These are phyloP conservation scores for Andrena hattorfiana DNA, from an alignment of 2,888 invertebrate species.

Conservation along the genomic window DNA sequence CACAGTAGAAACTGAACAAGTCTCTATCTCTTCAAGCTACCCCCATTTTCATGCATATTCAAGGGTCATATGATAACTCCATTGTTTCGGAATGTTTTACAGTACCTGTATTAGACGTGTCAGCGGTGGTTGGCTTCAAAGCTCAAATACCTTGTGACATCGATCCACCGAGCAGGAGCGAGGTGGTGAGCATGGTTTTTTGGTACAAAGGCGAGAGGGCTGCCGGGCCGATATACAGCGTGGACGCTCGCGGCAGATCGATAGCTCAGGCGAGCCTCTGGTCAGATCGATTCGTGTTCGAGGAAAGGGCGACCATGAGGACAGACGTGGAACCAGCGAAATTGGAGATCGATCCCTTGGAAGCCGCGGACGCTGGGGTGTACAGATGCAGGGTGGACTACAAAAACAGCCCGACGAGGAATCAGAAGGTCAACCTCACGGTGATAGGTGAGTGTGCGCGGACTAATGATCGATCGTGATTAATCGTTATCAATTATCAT, in stretches of 20 bases:
- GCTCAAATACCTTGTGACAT: slow-evolving; percentile 95
- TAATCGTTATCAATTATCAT: slow-evolving; percentile 10
- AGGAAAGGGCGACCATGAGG: slow-evolving; percentile 84
- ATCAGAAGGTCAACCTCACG: slow-evolving; percentile 86
- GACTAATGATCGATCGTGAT: neutral
- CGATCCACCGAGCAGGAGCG: slow-evolving; percentile 91
- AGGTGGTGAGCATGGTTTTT: slow-evolving; percentile 95
- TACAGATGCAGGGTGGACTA: slow-evolving; percentile 86
- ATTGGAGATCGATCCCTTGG: slow-evolving; percentile 84
- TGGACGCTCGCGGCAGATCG: slow-evolving; percentile 85
- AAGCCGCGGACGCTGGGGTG: slow-evolving; percentile 85
- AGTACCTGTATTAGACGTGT: slow-evolving; percentile 89
- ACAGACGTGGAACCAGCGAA: slow-evolving; percentile 85
- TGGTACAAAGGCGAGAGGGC: slow-evolving; percentile 93
- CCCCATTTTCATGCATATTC: no score
- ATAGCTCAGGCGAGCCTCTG: slow-evolving; percentile 84
- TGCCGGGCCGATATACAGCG: slow-evolving; percentile 94
- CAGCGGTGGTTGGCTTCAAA: slow-evolving; percentile 93
- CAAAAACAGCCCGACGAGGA: slow-evolving; percentile 85
- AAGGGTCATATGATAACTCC: slow-evolving; percentile 9
- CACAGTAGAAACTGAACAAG: neutral
- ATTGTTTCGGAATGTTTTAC: slow-evolving; percentile 63
- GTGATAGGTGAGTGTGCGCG: slow-evolving; percentile 85
- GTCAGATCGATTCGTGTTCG: slow-evolving; percentile 85
- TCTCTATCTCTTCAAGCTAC: neutral